These are phyloP conservation scores for Kradibia gibbosae DNA, from an alignment of 1,140 invertebrate species.

Conservation along the genomic window DNA sequence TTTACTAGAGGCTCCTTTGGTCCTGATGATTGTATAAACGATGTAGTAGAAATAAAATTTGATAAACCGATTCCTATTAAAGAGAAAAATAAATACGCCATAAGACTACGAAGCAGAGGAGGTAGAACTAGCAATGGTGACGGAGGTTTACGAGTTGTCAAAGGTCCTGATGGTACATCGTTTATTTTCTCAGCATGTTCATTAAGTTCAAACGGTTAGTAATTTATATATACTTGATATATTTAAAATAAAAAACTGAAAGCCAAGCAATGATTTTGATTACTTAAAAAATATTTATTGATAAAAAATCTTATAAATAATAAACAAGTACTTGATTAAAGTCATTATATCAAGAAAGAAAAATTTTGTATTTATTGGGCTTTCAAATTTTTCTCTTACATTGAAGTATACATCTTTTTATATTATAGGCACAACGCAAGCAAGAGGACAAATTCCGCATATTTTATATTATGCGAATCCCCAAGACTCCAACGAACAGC, in stretches of 20 bases:
- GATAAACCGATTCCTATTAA: constrained; percentile 90
- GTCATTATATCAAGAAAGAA: too few relatives aligned
- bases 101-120: constrained; percentile 92
- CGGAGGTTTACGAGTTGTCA: constrained; percentile 87
- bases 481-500: constrained; percentile 76
- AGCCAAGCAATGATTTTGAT: not conserved
- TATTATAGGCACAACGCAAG: constrained; percentile 81
- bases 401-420: too few relatives aligned
- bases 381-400: too few relatives aligned
- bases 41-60: constrained; percentile 93
- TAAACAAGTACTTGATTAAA: too few relatives aligned
- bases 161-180: constrained; percentile 92
- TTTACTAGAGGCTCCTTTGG: constrained; percentile 81
- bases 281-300: too few relatives aligned
- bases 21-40: constrained; percentile 83
- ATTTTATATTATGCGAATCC: constrained; percentile 89
- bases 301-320: too few relatives aligned
- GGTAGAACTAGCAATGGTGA: constrained; percentile 94
- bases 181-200: constrained; percentile 95
- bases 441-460: constrained; percentile 94
- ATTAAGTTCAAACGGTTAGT: constrained; percentile 91
- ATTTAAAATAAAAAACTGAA: not conserved
- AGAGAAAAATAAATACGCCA: constrained; percentile 91
- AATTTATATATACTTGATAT: not conserved
- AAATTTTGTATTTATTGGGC: too few relatives aligned